Base-by-base conservation (phyloP, 2,113 vertebrate genomes). In the Chunga burmeisteri region DNA sequence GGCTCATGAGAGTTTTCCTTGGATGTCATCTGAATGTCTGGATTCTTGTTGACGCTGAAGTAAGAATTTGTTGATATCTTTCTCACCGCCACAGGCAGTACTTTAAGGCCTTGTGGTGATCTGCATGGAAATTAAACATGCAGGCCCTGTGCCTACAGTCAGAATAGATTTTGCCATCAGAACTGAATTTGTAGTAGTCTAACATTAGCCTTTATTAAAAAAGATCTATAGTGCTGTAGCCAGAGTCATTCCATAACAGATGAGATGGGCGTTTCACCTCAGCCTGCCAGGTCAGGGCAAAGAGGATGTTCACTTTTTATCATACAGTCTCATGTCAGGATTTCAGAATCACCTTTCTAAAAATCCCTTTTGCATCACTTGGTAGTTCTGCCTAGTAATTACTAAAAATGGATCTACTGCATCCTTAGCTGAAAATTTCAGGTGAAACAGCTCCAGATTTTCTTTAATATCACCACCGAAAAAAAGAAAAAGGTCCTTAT, bases 151-250 rank as follows among this genome's bases (percentile, higher is more conserved):
- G 86, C 86, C 86, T 95, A 38, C 16, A 79, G 80, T 74, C 83
- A 92, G 84, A 68, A 91, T 94, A 93, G 95, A 94, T 96, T 94
- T 96, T 97, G 36, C 59, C 90, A 93, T 97, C 82, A 93, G 92
- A 85, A 82, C 86, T 87, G 70, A 77, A 82, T 97, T 93, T 95
- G 81, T 70, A 58, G 86, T 65, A 85, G 84, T 88, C 75, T 94
- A 96, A 78, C 90, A 90, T 86, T 74, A 90, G 93, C 90, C 93
- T 95, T 92, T 94, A 87, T 94, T 96, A 79, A 83, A 81, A 81
- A 90, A 73, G 90, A 93, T 94, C 81, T 79, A 82, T 58, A 88
- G 46, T 68, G 85, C 73, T 81, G 59, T 74, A 93, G 56, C 49
- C 53, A 68, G 61, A 89, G 59, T 84, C 73, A 62, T 86, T 88